phyloP scores from a whole-genome alignment of 1,140 invertebrate species.

The Lepidurus apus region DNA sequence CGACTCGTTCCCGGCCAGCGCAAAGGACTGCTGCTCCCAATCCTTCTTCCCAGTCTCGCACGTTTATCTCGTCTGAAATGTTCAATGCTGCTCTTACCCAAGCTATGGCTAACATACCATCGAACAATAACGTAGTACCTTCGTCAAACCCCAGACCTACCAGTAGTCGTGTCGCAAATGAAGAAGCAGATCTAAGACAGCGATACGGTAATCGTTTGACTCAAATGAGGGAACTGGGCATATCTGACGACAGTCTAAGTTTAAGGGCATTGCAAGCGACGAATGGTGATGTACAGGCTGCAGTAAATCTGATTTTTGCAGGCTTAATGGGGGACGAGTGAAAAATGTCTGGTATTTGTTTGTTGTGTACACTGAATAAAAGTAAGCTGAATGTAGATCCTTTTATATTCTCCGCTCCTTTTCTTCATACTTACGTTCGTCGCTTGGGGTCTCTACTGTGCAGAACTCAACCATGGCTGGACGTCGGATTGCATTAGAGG shows the following conservation, averaged over 20 bases:
- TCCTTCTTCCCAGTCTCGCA: neutral
- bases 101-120: constrained; percentile 25
- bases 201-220: constrained; percentile 40
- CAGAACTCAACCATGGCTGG: neutral
- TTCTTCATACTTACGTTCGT: neutral
- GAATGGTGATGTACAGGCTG: constrained; percentile 49
- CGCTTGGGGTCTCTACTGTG: neutral
- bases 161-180: constrained; percentile 23
- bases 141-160: neutral
- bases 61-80: constrained; percentile 25
- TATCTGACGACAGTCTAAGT: constrained; percentile 49
- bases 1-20: neutral
- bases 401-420: neutral
- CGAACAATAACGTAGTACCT: constrained; percentile 7
- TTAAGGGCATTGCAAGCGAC: constrained; percentile 47
- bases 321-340: constrained; percentile 39
- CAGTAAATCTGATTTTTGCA: constrained; percentile 49
- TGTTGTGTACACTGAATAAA: neutral
- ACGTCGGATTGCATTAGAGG: constrained; percentile 1
- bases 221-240: constrained; percentile 50
- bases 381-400: neutral
- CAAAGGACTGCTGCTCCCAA: neutral
- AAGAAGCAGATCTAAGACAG: constrained; percentile 27
- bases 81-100: constrained; percentile 29
- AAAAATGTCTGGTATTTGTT: neutral